A percentile compares a stretch with the other conserved stretches of the same genome.
phyloP scores from a whole-genome alignment of 2,888 invertebrate genomes.

The Epinotia nisella region DNA sequence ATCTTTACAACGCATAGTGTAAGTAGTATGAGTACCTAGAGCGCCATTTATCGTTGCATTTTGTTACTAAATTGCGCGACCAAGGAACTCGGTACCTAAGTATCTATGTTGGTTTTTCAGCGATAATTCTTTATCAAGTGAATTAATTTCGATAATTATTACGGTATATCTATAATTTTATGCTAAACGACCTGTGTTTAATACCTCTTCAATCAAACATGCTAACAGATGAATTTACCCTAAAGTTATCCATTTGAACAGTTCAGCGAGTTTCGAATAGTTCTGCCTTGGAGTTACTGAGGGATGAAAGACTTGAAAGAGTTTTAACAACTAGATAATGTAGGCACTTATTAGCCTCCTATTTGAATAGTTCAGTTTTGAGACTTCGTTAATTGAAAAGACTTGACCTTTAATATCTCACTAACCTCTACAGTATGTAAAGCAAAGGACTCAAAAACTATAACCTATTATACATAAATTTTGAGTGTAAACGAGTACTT shows the following conservation, averaged over 20 bases:
- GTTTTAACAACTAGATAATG: neutral
- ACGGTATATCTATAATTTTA: too few relatives aligned
- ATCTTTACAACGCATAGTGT: too few relatives aligned
- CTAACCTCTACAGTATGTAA: neutral
- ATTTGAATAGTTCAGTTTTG: neutral
- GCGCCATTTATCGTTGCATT: too few relatives aligned
- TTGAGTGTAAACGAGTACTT: too few relatives aligned
- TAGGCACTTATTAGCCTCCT: neutral
- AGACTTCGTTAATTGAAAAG: neutral
- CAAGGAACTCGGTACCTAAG: too few relatives aligned
- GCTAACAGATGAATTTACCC: constrained; percentile 3
- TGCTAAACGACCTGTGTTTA: constrained; percentile 1
- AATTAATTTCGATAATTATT: too few relatives aligned
- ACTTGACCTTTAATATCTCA: neutral
- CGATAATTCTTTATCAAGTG: too few relatives aligned
- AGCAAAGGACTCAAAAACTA: too few relatives aligned
- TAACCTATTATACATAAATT: too few relatives aligned
- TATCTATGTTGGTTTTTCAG: too few relatives aligned
- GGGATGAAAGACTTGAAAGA: neutral
- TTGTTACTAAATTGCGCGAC: too few relatives aligned
- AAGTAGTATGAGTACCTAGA: too few relatives aligned
- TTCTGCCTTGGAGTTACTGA: neutral
- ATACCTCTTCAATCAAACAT: constrained; percentile 2
- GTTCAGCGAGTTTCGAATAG: constrained; percentile 7
- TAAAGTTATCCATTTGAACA: constrained; percentile 7